Evolutionary conservation across 2,113 vertebrate genomes (phyloP), one percentile per base, ranked within the genome.

Genomic region (Burhinus bistriatus): DNA sequence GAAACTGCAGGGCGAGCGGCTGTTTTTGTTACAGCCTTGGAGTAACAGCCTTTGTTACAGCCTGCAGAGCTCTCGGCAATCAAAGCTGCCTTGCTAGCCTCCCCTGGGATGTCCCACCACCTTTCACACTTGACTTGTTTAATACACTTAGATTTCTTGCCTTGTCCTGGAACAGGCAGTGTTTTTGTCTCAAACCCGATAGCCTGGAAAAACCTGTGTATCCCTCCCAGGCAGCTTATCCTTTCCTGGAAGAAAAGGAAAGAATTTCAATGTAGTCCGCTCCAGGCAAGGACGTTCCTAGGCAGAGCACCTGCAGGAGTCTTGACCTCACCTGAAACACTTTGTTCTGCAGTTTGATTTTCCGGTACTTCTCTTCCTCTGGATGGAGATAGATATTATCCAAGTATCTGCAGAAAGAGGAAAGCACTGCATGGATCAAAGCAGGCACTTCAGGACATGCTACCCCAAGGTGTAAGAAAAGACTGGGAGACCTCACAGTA

Each of bases 271-370:
- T 12, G 38, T 21, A 27, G 69, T 25, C 71, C 45, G 78, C 52
- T 66, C 36, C 69, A 29, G 57, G 30, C 13, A 34, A 40, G 20
- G 38, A 2, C 3, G 6, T 79, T 12, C 55, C 27, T 2, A 5
- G 29, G 68, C 34, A 47, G 14, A 21, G 40, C 36, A 72, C 13
- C 76, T 34, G 19, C 8, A 1, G 54, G 49, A 54, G 58, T 5
- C 70, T 12, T 23, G 26, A 27, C 15, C 95, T 92, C 88, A 99
- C 99, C 99, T 99, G 99, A 75, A 99, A 99, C 79, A 99, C 98
- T 92, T 98, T 99, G 98, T 99, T 99, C 94, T 99, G 98, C 73
- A 99, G 84, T 97, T 99, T 99, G 96, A 99, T 99, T 97, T 99
- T 99, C 80, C 86, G 97, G 95, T 99, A 99, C 85, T 99, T 99